Conservation (phyloP, 2,797 vertebrate genomes). For the Podargus strigoides region DNA sequence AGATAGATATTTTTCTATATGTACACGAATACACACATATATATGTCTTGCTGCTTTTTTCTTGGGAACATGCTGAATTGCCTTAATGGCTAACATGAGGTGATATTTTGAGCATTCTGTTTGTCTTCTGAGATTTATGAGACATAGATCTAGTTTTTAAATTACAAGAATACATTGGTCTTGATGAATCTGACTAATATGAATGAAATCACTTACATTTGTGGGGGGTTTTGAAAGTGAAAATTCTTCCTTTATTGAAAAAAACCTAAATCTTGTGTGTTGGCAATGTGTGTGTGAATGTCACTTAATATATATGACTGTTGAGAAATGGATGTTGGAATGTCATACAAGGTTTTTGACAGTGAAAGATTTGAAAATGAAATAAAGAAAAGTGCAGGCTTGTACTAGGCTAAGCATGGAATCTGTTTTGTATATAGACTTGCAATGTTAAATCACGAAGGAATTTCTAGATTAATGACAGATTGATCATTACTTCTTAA, state of each 20-base stretch:
- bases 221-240: not conserved
- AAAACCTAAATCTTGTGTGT: not conserved
- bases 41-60: not conserved
- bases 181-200: not conserved
- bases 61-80: not conserved
- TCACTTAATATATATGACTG: not conserved
- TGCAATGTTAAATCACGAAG: not conserved
- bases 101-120: not conserved
- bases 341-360: not conserved
- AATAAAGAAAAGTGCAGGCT: not conserved
- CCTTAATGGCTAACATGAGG: not conserved
- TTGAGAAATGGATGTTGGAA: not conserved
- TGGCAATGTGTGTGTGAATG: rapidly evolving
- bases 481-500: not conserved
- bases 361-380: not conserved
- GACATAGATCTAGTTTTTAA: not conserved
- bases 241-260: not conserved
- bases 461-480: not conserved
- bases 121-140: not conserved
- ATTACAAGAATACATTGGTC: not conserved
- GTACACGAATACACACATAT: not conserved
- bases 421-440: not conserved
- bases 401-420: not conserved
- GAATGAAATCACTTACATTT: not conserved
- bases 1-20: not conserved